Base-by-base conservation (phyloP, 35 echinoderm and acorn worm species). In the Lytechinus variegatus region DNA sequence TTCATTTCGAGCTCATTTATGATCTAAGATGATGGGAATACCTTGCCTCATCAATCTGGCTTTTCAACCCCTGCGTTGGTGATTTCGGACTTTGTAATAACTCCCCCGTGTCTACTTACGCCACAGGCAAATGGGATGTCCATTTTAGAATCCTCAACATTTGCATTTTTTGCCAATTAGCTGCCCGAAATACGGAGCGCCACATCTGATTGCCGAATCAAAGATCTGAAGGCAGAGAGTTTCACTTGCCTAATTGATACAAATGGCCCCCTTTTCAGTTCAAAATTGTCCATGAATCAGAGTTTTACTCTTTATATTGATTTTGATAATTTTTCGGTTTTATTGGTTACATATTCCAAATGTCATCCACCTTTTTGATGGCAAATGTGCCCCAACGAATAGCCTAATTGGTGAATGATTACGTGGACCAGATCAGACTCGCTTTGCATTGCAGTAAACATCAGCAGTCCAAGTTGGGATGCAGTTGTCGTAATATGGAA, bases 161-260 rank as follows among this genome's bases (percentile, higher is more conserved):
- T 79, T 79, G 66, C 66, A 79, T 79, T 79, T 79, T 79, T 79
- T 79, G 66, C 66, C 66, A 79, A 79, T 79, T 79, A 79, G 66
- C 66, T 79, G 66, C 12, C 66, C 66, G 66, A 79, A 6, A 79
- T 79, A 79, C 66, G 19, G 66, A 24, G 19, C 19, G n/a, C 19
- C 66, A 79, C 66, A 79, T 16, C 66, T 79, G 66, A 79, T 79
- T 79, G 66, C 66, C 66, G 66, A 79, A 79, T 24, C 16, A 24
- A 79, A 79, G 66, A 16, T 79, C 1, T 24, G n/a, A 24, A 24
- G 66, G 6, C 66, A 19, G 19, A n/a, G 66, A 79, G 19, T 79
- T 19, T 19, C 6, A 79, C 16, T 79, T 79, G 66, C 66, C 66
- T 79, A 79, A 79, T 79, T 79, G 16, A 79, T 79, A 79, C 21